Evolutionary conservation across 2,113 vertebrate genomes (phyloP), one percentile per base, ranked within the genome.

Genomic region (Phaethornis superciliosus): DNA sequence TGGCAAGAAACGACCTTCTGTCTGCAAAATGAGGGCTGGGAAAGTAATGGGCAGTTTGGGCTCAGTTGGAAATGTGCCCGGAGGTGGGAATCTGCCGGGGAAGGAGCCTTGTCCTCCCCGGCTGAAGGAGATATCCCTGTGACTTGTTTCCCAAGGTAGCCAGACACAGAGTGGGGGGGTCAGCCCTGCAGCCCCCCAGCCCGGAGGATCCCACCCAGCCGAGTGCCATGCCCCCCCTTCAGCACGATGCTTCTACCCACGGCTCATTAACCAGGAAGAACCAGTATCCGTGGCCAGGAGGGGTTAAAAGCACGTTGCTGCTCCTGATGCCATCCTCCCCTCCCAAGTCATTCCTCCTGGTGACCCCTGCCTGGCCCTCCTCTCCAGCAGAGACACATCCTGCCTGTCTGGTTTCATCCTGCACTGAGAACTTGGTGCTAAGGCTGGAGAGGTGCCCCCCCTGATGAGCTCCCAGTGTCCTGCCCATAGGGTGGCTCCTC

Each of bases 31-130:
- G 68, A 70, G 78, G 82, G 44, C 76, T 37, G 83, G 86, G 76
- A 44, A 75, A 72, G 46, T 37, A 76, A 80, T 83, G 90, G 95
- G 77, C 84, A 93, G 81, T 63, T 85, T 75, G 2, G 13, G 75
- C 86, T 92, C 83, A 21, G 93, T 82, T 88, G 85, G 75, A 75
- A 62, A 78, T 56, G 82, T 93, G 93, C 89, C 93, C 3, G 2
- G 65, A 44, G 95, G 83, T 82, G 83, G 83, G 78, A 74, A 62
- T 33, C 60, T 75, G 89, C 32, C 51, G 42, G 75, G 75, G 85
- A 93, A 82, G 37, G 59, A 80, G 54, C 6, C 0, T 72, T 52
- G 71, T 52, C 76, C 65, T 79, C 40, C 71, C 0, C 23, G 0
- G 28, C 35, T 37, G 35, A 84, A 33, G 0, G 2, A 84, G 54